Conservation (phyloP, 1,140 invertebrate species). For the Drosophila pallidifrons region DNA sequence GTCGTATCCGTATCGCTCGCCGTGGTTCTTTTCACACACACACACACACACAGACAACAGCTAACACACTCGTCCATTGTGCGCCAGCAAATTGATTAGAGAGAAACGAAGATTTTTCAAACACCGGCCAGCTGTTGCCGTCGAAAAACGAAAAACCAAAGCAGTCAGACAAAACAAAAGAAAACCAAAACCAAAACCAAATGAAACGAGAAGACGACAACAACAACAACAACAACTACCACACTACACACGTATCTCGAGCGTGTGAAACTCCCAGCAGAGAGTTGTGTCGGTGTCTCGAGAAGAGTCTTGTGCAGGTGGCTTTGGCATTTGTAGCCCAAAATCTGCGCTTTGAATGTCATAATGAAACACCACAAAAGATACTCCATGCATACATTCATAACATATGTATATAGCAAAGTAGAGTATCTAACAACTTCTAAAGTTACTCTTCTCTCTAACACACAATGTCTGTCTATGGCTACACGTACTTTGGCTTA, state of each 20-base stretch:
- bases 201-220: neutral
- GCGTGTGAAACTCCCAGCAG: conserved; percentile 29
- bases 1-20: conserved; percentile 2
- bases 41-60: too few relatives aligned
- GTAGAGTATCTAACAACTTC: neutral
- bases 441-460: neutral
- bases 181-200: neutral
- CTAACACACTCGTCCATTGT: conserved; percentile 8
- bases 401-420: too few relatives aligned
- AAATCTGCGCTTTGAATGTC: conserved; percentile 11
- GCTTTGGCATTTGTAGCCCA: neutral
- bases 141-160: neutral
- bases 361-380: conserved; percentile 20
- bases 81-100: conserved; percentile 38
- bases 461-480: neutral
- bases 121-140: conserved; percentile 29
- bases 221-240: neutral
- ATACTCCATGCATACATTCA: neutral
- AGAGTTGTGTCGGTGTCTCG: neutral
- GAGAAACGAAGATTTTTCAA: conserved; percentile 13
- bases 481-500: neutral
- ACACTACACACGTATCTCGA: conserved; percentile 11
- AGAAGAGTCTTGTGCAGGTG: conserved; percentile 17
- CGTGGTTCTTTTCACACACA: neutral
- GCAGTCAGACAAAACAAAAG: neutral